A percentile compares a stretch with the other conserved stretches of the same genome.
Conservation (phyloP, 2,888 invertebrate genomes). For the Disparrhopalites patrizii region DNA sequence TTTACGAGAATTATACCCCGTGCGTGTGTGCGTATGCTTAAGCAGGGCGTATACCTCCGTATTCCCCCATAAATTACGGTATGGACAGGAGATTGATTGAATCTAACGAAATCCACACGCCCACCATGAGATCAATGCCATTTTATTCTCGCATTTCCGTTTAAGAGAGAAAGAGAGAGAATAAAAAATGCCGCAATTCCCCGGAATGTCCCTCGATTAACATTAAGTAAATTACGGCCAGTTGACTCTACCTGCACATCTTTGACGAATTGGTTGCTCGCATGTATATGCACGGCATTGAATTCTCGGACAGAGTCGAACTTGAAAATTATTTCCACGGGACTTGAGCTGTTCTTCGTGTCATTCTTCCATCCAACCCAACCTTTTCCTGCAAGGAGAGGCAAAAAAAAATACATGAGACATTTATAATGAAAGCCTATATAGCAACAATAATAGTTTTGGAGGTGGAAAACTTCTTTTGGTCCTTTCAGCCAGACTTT, state of each 20-base stretch:
- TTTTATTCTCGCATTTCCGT: too few species aligned
- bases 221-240: too few species aligned
- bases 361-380: slow-evolving; percentile 92
- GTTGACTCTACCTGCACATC: slow-evolving; percentile 75
- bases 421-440: neutral
- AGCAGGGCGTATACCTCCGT: neutral
- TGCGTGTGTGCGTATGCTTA: neutral
- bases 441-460: neutral
- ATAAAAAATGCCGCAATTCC: neutral
- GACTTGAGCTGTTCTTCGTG: slow-evolving; percentile 58
- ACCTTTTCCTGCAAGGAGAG: slow-evolving; percentile 59
- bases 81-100: too few species aligned
- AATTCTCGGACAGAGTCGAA: slow-evolving; percentile 86
- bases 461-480: too few species aligned
- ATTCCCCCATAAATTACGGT: too few species aligned
- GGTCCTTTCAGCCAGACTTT: too few species aligned
- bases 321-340: slow-evolving; percentile 69
- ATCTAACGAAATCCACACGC: too few species aligned
- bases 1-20: neutral
- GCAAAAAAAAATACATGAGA: neutral
- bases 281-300: slow-evolving; percentile 72
- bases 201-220: too few species aligned
- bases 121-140: too few species aligned
- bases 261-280: slow-evolving; percentile 79
- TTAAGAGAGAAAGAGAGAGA: neutral